phyloP scores from a whole-genome alignment of 2,888 invertebrate species.

The Leptogaster cylindrica region DNA sequence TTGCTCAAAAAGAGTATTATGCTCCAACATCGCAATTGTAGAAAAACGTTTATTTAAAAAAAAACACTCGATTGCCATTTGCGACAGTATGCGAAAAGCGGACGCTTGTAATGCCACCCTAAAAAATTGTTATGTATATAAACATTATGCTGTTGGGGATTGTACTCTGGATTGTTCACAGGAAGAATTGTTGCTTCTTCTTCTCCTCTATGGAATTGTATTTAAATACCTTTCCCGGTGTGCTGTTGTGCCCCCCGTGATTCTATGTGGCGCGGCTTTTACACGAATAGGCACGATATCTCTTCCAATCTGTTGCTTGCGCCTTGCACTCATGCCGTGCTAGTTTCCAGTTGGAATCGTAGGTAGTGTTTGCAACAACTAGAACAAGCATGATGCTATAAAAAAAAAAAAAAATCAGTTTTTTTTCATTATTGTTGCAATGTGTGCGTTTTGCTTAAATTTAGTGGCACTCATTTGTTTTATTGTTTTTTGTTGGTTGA shows the following conservation, averaged over 20 bases:
- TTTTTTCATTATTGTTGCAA: not conserved
- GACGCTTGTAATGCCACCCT: not conserved
- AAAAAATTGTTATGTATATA: constrained; percentile 26
- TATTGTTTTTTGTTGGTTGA: no score
- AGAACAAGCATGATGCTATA: constrained; percentile 10
- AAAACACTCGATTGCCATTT: no score
- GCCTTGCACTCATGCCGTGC: constrained; percentile 15
- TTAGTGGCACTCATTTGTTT: constrained; percentile 16
- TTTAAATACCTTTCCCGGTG: not conserved
- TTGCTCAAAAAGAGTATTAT: not conserved
- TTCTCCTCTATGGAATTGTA: constrained; percentile 25
- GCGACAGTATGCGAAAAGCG: not conserved
- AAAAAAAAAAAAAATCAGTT: constrained; percentile 11
- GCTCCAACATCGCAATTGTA: not conserved
- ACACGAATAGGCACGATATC: not conserved
- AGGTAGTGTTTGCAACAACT: constrained; percentile 11
- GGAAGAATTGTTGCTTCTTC: constrained; percentile 32
- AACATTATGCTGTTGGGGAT: constrained; percentile 20
- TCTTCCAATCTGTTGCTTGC: constrained; percentile 33
- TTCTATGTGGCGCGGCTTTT: not conserved
- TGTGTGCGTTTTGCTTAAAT: constrained; percentile 22
- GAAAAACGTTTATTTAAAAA: no score
- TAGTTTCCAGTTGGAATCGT: not conserved
- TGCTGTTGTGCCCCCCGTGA: no score
- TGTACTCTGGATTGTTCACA: constrained; percentile 7